Evolutionary conservation across 2,113 vertebrate species (phyloP).

Genomic region (Chlamydotis undulata): DNA sequence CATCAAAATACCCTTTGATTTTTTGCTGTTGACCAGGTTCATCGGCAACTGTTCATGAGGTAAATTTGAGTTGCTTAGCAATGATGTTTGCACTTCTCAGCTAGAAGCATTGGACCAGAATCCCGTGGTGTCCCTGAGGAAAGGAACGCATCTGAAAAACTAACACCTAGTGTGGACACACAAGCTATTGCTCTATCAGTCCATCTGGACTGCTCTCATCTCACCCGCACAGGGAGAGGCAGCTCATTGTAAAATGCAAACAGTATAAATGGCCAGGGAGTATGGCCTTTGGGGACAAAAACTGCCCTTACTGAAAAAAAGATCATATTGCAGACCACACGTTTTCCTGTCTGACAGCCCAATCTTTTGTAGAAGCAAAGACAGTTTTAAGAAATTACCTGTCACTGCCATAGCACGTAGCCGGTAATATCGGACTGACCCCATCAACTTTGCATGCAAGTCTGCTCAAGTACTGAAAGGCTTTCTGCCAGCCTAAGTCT

Average conservation of each 20-base stretch:
- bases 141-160: neutral
- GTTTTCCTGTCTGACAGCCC: neutral
- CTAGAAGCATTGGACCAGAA: neutral
- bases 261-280: neutral
- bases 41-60: neutral
- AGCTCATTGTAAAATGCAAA: neutral
- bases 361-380: neutral
- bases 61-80: slow-evolving; percentile 11
- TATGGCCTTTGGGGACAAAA: neutral
- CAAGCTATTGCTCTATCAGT: neutral
- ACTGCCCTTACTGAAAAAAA: neutral
- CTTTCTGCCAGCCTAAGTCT: neutral
- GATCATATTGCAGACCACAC: neutral
- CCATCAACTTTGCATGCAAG: neutral
- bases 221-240: rapidly evolving
- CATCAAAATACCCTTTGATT: neutral
- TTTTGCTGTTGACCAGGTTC: neutral
- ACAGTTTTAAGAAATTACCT: neutral
- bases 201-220: neutral
- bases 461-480: neutral
- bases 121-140: neutral
- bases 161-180: neutral
- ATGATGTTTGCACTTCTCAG: neutral
- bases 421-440: neutral
- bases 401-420: neutral